phyloP scores from a whole-genome alignment of 2,797 vertebrate species.

The Eurystomus glaucurus region DNA sequence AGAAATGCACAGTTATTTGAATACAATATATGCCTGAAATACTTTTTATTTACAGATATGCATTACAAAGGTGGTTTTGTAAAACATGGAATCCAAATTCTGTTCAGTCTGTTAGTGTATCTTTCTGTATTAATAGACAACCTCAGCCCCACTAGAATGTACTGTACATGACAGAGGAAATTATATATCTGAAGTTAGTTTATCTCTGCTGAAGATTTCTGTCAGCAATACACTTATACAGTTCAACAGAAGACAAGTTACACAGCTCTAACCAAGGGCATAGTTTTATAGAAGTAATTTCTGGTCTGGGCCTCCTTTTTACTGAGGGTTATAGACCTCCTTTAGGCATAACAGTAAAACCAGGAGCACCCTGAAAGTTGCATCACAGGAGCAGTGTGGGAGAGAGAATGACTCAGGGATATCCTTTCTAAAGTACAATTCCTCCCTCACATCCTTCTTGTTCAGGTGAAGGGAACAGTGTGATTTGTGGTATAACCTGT shows the following conservation, averaged over 20 bases:
- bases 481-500: conserved; percentile 52
- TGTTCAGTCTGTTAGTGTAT: background rate
- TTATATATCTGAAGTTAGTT: background rate
- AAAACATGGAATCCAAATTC: background rate
- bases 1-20: background rate
- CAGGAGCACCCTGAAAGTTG: background rate
- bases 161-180: background rate
- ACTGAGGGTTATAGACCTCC: background rate
- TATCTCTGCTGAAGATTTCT: background rate
- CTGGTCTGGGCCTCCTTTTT: background rate
- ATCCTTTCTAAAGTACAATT: conserved; percentile 1
- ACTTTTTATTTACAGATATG: background rate
- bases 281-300: background rate
- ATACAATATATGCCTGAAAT: background rate
- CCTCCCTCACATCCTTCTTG: conserved; percentile 43
- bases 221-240: background rate
- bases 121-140: background rate
- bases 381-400: background rate
- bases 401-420: conserved; percentile 7
- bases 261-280: background rate
- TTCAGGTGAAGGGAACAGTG: conserved; percentile 46
- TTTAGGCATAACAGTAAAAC: background rate
- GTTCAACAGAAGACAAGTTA: background rate
- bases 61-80: background rate
- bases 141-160: background rate